Conservation (phyloP, 1,140 invertebrate genomes). For the Agrilus planipennis region DNA sequence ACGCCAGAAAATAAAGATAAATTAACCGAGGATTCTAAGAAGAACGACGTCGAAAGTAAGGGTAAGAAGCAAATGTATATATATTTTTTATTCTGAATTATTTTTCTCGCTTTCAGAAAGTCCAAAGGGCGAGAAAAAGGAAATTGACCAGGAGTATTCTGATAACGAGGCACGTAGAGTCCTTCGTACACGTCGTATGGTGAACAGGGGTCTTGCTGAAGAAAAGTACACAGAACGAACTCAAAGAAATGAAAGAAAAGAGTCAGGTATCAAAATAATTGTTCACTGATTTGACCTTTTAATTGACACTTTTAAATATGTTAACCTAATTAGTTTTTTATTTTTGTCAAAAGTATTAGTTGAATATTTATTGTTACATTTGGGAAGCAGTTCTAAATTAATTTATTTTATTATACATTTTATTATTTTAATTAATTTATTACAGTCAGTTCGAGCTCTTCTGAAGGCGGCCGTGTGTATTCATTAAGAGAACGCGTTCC, state of each 20-base stretch:
- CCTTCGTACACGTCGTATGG: slow-evolving; percentile 2
- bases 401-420: no score
- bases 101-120: slow-evolving; percentile 1
- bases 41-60: slow-evolving; percentile 6
- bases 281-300: no score
- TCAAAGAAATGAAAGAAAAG: slow-evolving; percentile 1
- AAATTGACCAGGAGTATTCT: slow-evolving; percentile 9
- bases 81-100: background rate
- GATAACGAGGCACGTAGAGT: slow-evolving; percentile 10
- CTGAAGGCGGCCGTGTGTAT: slow-evolving; percentile 19
- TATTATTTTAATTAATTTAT: slow-evolving; percentile 5
- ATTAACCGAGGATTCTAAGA: slow-evolving; percentile 3
- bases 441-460: slow-evolving; percentile 18
- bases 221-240: slow-evolving; percentile 4
- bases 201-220: slow-evolving; percentile 4
- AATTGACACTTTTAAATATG: no score
- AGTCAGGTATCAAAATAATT: slow-evolving; percentile 10
- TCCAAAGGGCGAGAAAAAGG: background rate
- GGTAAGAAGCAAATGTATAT: slow-evolving; percentile 4
- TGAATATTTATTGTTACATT: background rate
- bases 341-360: background rate
- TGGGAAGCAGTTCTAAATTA: background rate
- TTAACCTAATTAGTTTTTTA: no score
- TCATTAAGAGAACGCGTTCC: slow-evolving; percentile 22
- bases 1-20: slow-evolving; percentile 7